Conservation (phyloP, 2,113 vertebrate species). For the Campylomormyrus tamandua region DNA sequence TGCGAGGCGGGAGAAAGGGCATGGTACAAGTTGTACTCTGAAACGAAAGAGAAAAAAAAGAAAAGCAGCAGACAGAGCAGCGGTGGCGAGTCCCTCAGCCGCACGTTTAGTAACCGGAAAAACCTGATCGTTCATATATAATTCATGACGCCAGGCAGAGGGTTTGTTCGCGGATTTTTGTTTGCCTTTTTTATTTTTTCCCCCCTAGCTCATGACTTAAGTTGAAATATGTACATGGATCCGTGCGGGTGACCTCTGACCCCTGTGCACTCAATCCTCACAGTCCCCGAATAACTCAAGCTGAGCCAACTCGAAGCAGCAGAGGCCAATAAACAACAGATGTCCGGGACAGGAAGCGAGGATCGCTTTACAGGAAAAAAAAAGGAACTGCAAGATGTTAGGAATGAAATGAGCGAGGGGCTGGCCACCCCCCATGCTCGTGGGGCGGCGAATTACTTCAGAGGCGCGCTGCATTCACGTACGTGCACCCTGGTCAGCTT, state of each 20-base stretch:
- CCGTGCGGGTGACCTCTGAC: slow-evolving; percentile 34
- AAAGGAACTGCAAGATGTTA: slow-evolving; percentile 15
- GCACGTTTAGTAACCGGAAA: not conserved
- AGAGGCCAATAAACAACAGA: slow-evolving; percentile 48
- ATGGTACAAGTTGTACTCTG: not conserved
- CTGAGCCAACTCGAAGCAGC: slow-evolving; percentile 32
- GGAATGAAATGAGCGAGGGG: slow-evolving; percentile 4
- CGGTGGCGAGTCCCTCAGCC: not conserved
- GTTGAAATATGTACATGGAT: slow-evolving; percentile 34
- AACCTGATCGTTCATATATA: slow-evolving; percentile 5
- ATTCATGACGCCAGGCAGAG: not conserved
- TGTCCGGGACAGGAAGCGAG: slow-evolving; percentile 43
- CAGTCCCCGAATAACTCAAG: slow-evolving; percentile 38
- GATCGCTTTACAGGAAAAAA: slow-evolving; percentile 23
- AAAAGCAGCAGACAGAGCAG: not conserved
- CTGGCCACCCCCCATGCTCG: not conserved
- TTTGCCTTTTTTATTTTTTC: slow-evolving; percentile 15
- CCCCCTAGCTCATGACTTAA: slow-evolving; percentile 18
- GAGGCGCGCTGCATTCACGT: not conserved
- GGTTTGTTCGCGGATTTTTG: not conserved
- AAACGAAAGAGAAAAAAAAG: not conserved
- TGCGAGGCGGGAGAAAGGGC: not conserved
- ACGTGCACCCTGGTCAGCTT: not conserved
- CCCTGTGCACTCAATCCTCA: slow-evolving; percentile 34
- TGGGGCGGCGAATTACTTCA: not conserved